Percentiles rank a stretch among this genome's conserved stretches.
These are phyloP conservation scores for Drosophila histrio DNA, from an alignment of 2,888 invertebrate genomes.

Conservation along the genomic window DNA sequence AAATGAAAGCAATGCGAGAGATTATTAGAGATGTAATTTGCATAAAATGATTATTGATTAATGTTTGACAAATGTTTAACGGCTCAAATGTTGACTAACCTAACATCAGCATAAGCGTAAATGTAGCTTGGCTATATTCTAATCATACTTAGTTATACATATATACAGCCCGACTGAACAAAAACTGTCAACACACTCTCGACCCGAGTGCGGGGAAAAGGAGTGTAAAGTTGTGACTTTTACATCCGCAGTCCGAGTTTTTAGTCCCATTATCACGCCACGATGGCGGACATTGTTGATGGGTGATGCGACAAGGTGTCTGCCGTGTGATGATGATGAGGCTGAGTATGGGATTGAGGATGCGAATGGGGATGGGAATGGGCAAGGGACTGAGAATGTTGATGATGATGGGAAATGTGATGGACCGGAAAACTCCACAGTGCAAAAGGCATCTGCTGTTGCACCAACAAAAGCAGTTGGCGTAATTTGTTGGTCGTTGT, in stretches of 20 bases:
- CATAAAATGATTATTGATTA: neutral
- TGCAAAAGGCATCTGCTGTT: constrained; percentile 78
- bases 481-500: constrained; percentile 78
- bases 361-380: constrained; percentile 19
- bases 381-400: constrained; percentile 1
- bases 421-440: constrained; percentile 77
- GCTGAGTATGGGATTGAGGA: constrained; percentile 26
- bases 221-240: constrained; percentile 10
- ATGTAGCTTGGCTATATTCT: constrained; percentile 60
- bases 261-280: constrained; percentile 68
- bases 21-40: neutral
- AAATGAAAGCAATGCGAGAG: neutral
- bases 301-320: constrained; percentile 34
- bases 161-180: constrained; percentile 42
- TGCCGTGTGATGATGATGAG: constrained; percentile 28
- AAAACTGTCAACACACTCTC: neutral
- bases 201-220: neutral
- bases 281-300: constrained; percentile 66
- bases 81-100: constrained; percentile 20
- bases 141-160: constrained; percentile 58
- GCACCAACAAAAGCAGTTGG: constrained; percentile 76
- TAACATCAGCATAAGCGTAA: constrained; percentile 58
- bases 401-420: constrained; percentile 62
- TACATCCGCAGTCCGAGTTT: constrained; percentile 40
- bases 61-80: constrained; percentile 5